These are phyloP conservation scores for Polydrusus tereticollis DNA, from an alignment of 2,888 invertebrate species.

Conservation along the genomic window DNA sequence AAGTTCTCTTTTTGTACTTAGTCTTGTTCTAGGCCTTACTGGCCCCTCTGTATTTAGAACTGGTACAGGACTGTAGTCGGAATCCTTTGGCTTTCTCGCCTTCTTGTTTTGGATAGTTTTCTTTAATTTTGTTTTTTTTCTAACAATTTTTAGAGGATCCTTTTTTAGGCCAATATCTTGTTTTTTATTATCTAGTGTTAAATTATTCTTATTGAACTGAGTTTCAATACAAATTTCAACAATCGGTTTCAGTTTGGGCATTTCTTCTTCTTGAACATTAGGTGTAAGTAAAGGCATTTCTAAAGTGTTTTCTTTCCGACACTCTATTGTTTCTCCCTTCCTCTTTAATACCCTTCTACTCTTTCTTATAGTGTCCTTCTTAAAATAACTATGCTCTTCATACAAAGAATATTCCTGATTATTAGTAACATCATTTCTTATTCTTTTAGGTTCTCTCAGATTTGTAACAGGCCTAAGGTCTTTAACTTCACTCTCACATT, in stretches of 20 bases:
- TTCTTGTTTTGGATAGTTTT: background rate
- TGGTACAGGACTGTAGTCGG: background rate
- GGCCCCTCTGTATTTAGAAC: background rate
- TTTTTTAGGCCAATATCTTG: background rate
- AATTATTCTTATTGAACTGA: too few species aligned
- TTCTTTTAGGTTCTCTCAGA: background rate
- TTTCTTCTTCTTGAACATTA: background rate
- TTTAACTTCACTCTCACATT: background rate
- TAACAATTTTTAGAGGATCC: background rate
- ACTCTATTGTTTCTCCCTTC: background rate
- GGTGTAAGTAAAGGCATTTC: background rate
- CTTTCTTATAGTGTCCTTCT: background rate
- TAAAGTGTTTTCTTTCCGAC: background rate
- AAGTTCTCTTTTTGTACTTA: conserved; percentile 4
- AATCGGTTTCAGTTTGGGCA: background rate
- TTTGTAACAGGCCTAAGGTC: background rate
- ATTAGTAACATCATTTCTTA: background rate
- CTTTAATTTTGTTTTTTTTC: background rate
- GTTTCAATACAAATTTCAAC: background rate
- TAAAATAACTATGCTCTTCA: conserved; percentile 4
- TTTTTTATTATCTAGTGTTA: background rate
- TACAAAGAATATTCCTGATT: background rate
- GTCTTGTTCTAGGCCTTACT: background rate
- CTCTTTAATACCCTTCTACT: background rate
- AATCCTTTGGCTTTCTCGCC: background rate